Conservation (phyloP, 2,888 invertebrate genomes). For the Troides aeacus region DNA sequence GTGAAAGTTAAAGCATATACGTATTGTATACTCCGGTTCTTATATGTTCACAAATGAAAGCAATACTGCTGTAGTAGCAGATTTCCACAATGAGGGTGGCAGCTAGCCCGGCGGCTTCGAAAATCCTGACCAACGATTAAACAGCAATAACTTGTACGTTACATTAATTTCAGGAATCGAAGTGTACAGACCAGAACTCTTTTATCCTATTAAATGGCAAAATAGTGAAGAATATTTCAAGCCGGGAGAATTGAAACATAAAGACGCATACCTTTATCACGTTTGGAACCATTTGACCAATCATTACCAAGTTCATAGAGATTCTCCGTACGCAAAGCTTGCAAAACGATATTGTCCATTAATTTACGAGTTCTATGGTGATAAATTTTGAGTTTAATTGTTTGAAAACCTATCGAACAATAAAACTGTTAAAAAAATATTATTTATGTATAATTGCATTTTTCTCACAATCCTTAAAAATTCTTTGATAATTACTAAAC, state of each 20-base stretch:
- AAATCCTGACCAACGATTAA: neutral
- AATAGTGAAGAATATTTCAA: slow-evolving; percentile 82
- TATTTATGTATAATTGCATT: neutral
- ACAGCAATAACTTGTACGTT: neutral
- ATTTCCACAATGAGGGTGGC: neutral
- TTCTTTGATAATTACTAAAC: too few relatives aligned
- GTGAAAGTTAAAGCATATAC: neutral
- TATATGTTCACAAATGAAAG: neutral
- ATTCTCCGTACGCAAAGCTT: slow-evolving; percentile 36
- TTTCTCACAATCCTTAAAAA: too few relatives aligned
- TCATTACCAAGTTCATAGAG: slow-evolving; percentile 34
- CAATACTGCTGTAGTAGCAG: neutral
- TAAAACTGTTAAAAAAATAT: neutral
- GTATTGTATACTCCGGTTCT: neutral
- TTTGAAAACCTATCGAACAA: neutral
- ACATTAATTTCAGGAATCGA: slow-evolving; percentile 68
- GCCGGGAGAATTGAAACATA: slow-evolving; percentile 53
- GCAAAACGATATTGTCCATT: slow-evolving; percentile 39
- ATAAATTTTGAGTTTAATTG: slow-evolving; percentile 11
- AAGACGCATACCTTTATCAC: slow-evolving; percentile 44
- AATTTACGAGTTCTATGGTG: slow-evolving; percentile 24
- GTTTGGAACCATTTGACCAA: slow-evolving; percentile 47
- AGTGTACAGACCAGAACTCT: slow-evolving; percentile 82
- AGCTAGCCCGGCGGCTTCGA: neutral
- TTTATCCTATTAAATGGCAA: slow-evolving; percentile 84